Conservation (phyloP, 2,888 invertebrate genomes). For the Folsomia manolachei region DNA sequence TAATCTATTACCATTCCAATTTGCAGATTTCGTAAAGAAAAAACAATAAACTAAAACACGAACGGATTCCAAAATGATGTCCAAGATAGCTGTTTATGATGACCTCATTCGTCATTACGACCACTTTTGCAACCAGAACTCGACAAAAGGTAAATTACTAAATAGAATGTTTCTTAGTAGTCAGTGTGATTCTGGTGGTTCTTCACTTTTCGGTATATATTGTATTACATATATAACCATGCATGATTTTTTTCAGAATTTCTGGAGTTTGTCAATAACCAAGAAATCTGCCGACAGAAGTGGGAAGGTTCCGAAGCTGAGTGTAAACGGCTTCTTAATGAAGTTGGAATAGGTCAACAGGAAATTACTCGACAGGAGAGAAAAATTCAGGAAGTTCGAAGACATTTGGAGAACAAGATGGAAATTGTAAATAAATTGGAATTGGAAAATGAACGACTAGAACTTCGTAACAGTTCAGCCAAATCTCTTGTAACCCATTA, state of each 20-base stretch:
- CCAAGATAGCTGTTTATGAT: slow-evolving; percentile 54
- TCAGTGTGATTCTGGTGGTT: too few relatives aligned
- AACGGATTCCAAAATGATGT: slow-evolving; percentile 52
- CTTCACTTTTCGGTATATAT: too few relatives aligned
- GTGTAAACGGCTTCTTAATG: slow-evolving; percentile 67
- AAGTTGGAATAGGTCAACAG: slow-evolving; percentile 67
- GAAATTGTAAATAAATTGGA: slow-evolving; percentile 39
- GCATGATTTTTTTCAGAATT: slow-evolving; percentile 62
- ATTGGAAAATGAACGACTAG: slow-evolving; percentile 35
- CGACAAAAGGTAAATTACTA: slow-evolving; percentile 53
- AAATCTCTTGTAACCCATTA: slow-evolving; percentile 37
- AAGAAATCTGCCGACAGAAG: slow-evolving; percentile 68
- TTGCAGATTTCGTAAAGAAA: too few relatives aligned
- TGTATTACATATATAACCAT: too few relatives aligned
- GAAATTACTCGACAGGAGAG: slow-evolving; percentile 73
- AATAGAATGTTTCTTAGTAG: not conserved
- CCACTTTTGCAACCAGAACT: slow-evolving; percentile 53
- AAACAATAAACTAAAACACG: too few relatives aligned
- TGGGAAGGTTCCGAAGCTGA: slow-evolving; percentile 70
- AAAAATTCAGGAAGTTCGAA: slow-evolving; percentile 76
- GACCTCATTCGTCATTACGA: slow-evolving; percentile 55
- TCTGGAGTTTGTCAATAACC: slow-evolving; percentile 68
- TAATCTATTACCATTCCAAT: too few relatives aligned
- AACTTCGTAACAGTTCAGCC: slow-evolving; percentile 36
- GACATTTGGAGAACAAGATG: slow-evolving; percentile 56